These are phyloP conservation scores for Paedocypris micromegethes DNA, from an alignment of 2,797 vertebrate genomes.

Conservation along the genomic window DNA sequence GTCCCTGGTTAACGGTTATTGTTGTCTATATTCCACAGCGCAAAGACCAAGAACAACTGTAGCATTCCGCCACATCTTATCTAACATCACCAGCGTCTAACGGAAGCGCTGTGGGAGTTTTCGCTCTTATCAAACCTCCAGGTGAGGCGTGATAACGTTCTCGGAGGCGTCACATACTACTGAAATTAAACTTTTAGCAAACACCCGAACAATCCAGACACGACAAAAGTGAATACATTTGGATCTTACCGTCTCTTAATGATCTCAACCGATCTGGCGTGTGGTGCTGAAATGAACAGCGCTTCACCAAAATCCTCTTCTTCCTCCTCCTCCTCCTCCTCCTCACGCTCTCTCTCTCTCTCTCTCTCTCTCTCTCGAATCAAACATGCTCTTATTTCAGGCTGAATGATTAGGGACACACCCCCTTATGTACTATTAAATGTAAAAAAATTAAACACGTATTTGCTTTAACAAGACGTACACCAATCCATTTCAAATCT, in stretches of 20 bases:
- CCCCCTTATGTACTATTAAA: background rate
- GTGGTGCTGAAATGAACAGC: conserved; percentile 70
- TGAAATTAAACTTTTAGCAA: no score
- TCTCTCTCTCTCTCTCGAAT: conserved; percentile 11
- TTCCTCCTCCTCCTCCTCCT: conserved; percentile 57
- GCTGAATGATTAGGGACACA: conserved; percentile 8
- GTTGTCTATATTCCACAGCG: no score
- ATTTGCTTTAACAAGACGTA: background rate
- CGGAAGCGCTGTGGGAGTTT: background rate
- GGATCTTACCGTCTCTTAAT: conserved; percentile 19
- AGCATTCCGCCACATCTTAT: background rate
- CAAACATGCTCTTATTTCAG: conserved; percentile 20
- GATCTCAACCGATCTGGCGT: conserved; percentile 11
- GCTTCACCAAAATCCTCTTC: conserved; percentile 70
- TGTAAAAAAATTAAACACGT: background rate
- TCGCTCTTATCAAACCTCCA: background rate
- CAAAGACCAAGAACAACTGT: conserved; percentile 4
- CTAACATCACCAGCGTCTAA: background rate
- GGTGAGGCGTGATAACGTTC: background rate
- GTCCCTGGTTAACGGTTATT: background rate
- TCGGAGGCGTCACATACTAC: no score
- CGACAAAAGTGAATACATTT: background rate
- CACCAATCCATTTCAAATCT: no score
- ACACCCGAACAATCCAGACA: no score
- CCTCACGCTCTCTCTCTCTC: background rate